Conservation (phyloP, 2,888 invertebrate genomes). For the Malacosoma neustria region DNA sequence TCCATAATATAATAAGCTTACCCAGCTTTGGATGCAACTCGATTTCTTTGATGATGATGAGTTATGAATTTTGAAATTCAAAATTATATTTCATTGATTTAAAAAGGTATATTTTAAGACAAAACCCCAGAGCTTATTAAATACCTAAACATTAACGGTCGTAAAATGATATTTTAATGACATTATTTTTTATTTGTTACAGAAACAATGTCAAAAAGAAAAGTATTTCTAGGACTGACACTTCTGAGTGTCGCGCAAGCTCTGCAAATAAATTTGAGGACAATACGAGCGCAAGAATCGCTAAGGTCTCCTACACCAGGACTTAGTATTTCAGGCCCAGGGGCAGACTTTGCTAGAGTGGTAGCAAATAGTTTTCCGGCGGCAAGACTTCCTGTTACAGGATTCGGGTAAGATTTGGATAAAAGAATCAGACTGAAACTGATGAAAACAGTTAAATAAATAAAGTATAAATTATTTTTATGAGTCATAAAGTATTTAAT, state of each 20-base stretch:
- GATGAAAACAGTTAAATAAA: too few relatives aligned
- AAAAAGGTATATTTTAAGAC: too few relatives aligned
- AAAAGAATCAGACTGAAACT: constrained; percentile 1
- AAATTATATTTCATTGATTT: too few relatives aligned
- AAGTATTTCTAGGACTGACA: constrained; percentile 20
- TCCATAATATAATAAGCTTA: too few relatives aligned
- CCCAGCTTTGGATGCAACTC: too few relatives aligned
- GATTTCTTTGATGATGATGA: too few relatives aligned
- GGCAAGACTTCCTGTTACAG: constrained; percentile 40
- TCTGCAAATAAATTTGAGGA: constrained; percentile 15
- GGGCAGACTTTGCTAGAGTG: constrained; percentile 21
- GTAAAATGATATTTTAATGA: too few relatives aligned
- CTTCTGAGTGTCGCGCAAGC: constrained; percentile 22
- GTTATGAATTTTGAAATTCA: too few relatives aligned
- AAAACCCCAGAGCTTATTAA: too few relatives aligned
- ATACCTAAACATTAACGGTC: too few relatives aligned
- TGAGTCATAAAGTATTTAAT: too few relatives aligned
- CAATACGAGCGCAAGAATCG: constrained; percentile 17
- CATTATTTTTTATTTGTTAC: constrained; percentile 23
- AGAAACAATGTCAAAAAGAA: constrained; percentile 28
- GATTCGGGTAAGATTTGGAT: constrained; percentile 38
- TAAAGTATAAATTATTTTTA: too few relatives aligned
- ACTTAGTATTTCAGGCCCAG: constrained; percentile 18
- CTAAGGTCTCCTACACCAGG: constrained; percentile 2
- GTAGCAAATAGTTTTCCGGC: constrained; percentile 20